Conservation (phyloP, 2,888 invertebrate genomes). For the Sthenelais limicola region DNA sequence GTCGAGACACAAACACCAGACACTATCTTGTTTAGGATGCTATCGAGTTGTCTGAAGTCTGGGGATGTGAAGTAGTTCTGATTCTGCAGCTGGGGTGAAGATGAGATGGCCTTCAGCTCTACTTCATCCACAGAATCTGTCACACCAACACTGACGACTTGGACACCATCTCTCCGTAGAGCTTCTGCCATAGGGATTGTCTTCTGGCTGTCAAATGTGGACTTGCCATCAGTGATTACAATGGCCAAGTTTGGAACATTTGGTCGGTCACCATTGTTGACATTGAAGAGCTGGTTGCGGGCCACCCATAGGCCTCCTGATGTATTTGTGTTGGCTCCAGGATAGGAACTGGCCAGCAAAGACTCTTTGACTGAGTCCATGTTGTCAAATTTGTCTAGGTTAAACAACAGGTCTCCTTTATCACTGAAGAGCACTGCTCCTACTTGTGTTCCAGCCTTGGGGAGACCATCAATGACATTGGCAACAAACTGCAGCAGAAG, state of each 20-base stretch:
- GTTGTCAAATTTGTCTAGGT: slow-evolving; percentile 15
- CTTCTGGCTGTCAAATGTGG: slow-evolving; percentile 23
- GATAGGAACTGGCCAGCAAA: slow-evolving; percentile 38
- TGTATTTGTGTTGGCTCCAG: slow-evolving; percentile 47
- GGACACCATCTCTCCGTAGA: slow-evolving; percentile 20
- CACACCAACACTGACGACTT: slow-evolving; percentile 19
- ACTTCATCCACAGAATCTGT: slow-evolving; percentile 23
- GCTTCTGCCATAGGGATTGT: slow-evolving; percentile 25
- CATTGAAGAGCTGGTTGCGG: slow-evolving; percentile 16
- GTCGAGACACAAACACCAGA: slow-evolving; percentile 13
- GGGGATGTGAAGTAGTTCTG: slow-evolving; percentile 8
- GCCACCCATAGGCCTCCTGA: slow-evolving; percentile 45
- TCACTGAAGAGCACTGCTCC: slow-evolving; percentile 21
- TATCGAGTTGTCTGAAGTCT: slow-evolving; percentile 8
- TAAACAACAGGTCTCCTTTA: not conserved
- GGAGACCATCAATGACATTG: slow-evolving; percentile 13
- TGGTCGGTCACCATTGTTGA: slow-evolving; percentile 27
- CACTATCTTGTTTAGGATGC: not conserved
- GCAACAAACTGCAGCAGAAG: slow-evolving; percentile 6
- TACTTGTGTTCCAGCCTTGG: slow-evolving; percentile 14
- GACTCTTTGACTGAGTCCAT: slow-evolving; percentile 27
- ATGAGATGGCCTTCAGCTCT: slow-evolving; percentile 41
- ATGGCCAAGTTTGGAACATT: slow-evolving; percentile 29
- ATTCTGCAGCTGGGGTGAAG: not conserved
- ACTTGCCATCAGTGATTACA: slow-evolving; percentile 41